A percentile compares a stretch with the other conserved stretches of the same genome.
Conservation (phyloP, 2,888 invertebrate species). For the Microctonus brassicae region DNA sequence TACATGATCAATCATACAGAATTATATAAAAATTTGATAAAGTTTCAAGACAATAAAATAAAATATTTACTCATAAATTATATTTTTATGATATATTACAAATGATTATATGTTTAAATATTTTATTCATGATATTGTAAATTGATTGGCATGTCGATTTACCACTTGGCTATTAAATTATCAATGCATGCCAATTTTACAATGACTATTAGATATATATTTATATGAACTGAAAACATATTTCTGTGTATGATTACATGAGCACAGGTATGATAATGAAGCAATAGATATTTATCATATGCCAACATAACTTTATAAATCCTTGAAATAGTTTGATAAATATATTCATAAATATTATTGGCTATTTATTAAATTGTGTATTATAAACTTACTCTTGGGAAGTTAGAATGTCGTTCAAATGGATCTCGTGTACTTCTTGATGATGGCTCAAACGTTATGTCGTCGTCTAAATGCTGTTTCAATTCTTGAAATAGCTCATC, state of each 20-base stretch:
- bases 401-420: conserved; percentile 35
- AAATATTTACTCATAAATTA: not conserved
- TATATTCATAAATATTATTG: not conserved
- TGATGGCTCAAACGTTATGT: conserved; percentile 45
- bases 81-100: not conserved
- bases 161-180: not conserved
- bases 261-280: not conserved
- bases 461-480: conserved; percentile 63
- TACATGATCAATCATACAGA: too few relatives aligned
- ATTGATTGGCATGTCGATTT: not conserved
- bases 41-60: not conserved
- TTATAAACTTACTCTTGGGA: conserved; percentile 56
- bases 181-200: not conserved
- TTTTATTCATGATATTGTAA: not conserved
- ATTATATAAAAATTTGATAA: too few relatives aligned
- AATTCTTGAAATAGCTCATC: conserved; percentile 63
- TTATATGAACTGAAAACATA: not conserved
- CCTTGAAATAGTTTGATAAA: not conserved
- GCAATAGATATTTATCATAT: not conserved
- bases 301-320: not conserved
- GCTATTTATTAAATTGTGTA: not conserved
- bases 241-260: not conserved
- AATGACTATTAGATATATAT: not conserved
- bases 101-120: not conserved
- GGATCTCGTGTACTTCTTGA: conserved; percentile 18